Base-by-base conservation (phyloP, 30 jellyfish, hydroid and myxozoan species). In the Morbakka virulenta region DNA sequence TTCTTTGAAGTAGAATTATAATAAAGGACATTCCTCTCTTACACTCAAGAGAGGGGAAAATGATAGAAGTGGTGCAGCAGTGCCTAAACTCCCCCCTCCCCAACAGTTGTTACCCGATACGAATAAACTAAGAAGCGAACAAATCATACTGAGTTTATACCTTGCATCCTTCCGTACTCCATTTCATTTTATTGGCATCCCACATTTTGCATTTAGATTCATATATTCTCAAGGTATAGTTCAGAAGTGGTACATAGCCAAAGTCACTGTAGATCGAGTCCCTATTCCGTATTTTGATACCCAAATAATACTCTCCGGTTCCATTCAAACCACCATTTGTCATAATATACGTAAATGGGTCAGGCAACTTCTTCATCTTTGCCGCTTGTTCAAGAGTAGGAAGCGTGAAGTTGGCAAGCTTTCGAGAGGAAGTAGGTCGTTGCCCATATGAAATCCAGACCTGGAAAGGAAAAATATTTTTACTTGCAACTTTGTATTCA, bases 271-370 rank as follows among this genome's bases (percentile, higher is more conserved):
- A 84, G 29, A 91, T 64, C 12, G 70, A 87, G 3, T 72, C 49
- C 23, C 69, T 72, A 74, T 76, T 80, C 63, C 79, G 70, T 4
- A 89, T 34, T 28, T 62, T 67, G 20, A 91, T 74, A 4, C 98
- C 98, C 35, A 91, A 64, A 73, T 77, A 83, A 77, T 91, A 91
- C 51, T 84, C 88, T 3, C 96, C 98, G 14, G 98, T 81, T 29
- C 88, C 74, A 70, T 91, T 84, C 33, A 91, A 69, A 14, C 84
- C 90, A 1, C 83, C 93, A 36, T 81, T 81, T n/a, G 85, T 48
- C 29, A 81, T 29, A 1, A 81, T 81, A 69, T 64, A 75, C 0
- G 94, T 80, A 75, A 71, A 91, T 0, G 91, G 96, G 51, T 84
- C 91, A 0, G 98, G 97, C 0, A 89, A 87, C 64, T 73, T 74